Evolutionary conservation across 2,888 invertebrate genomes (phyloP), one percentile per base, ranked within the genome.

Genomic region (Stenodera caucasica): DNA sequence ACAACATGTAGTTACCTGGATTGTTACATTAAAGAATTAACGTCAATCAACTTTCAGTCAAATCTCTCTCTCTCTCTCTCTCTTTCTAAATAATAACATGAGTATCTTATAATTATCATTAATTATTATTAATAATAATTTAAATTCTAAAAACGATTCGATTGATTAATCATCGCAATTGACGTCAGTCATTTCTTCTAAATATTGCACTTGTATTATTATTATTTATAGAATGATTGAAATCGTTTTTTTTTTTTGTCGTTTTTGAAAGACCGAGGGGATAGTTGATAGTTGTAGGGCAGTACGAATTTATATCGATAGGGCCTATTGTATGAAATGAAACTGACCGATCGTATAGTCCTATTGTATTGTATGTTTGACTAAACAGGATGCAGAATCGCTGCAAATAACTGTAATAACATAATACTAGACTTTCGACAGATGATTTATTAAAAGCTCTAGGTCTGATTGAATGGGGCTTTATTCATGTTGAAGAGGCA

Each of bases 401-500:
- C 72, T 75, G 75, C 75, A 75, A 77, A 77, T 77, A 76, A 73
- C 74, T 70, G 72, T 75, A 77, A 77, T 77, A 77, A 75, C 71
- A 77, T 77, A 77, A 77, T 76, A 70, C 72, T 65, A 66, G 72
- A 69, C 69, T 71, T 61, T 69, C 67, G 73, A 74, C 76, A 75
- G 77, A 78, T 78, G 78, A 78, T 78, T 77, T 78, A 78, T 78
- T 74, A 74, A 70, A 70, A 71, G 73, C 71, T 62, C 65, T 67
- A 61, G 69, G 65, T 53, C 45, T 58, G 54, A 53, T 60, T 57
- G 53, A 57, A 63, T 63, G 56, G 58, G 11, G 12, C 56, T 40
- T 40, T 58, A 60, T 65, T 64, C 53, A 55, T 18, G 12, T n/a
- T 64, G 53, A 51, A 64, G 59, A 64, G 62, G 57, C 60, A 57